Base-by-base conservation (phyloP, 2,888 invertebrate species). In the Acleris holmiana region DNA sequence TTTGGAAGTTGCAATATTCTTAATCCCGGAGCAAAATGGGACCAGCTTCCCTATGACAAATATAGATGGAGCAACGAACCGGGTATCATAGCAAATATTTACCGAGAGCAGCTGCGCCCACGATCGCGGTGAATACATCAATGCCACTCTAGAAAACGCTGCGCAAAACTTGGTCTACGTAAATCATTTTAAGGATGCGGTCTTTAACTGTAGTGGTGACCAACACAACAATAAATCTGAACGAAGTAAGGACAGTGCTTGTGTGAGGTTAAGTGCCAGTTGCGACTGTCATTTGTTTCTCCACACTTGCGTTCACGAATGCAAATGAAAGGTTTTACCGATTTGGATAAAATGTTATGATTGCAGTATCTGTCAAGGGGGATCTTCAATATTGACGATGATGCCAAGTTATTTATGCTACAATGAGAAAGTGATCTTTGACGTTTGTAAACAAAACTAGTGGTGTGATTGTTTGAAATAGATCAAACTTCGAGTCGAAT, bases 51-150 rank as follows among this genome's bases (percentile, higher is more conserved):
- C 72, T 74, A 75, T 81, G 80, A 75, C 84, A 87, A 88, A 89
- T 84, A 83, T 89, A 89, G 88, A 85, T 78, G 75, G 80, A 78
- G 77, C 88, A 88, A 85, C 84, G 89, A 90, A 89, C 89, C 85
- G 83, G 71, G 75, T 73, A 73, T 75, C 72, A 79, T 78, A 79
- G 80, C 84, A 84, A 88, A 89, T 89, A 86, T 90, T 88, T 88
- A 85, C 86, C 76, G 79, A 78, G 76, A 76, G 76, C 84, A 80
- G 83, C 83, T 84, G 83, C 78, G 74, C 72, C 56, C 65, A 71
- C 78, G 70, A 69, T 71, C 68, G 74, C 69, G 66, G 75, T 76
- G 73, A 81, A 83, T 85, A 81, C 77, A 82, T 86, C 84, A 84
- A 82, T 51, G 51, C 51, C 19, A 50, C 50, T 21, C 15, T n/a